Evolutionary conservation across 2,888 invertebrate species (phyloP), one percentile per base, ranked within the genome.

Genomic region (Eupithecia inturbata): DNA sequence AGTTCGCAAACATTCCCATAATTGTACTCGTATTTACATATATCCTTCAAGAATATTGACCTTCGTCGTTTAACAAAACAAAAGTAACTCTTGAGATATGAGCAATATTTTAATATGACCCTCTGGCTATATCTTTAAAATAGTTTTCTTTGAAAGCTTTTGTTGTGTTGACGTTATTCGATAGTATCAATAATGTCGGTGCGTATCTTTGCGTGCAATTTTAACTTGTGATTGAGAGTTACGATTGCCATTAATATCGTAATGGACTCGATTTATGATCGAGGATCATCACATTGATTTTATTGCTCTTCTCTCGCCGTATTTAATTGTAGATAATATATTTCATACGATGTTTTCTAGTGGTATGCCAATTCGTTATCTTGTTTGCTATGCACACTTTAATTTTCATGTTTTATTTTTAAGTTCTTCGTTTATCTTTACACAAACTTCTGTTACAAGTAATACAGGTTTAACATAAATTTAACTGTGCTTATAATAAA

Each of bases 201-300:
- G 85, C 83, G 83, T 85, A 84, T 84, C 83, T 78, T 80, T 84
- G 85, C 85, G 83, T 84, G 87, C 87, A 84, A 85, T 85, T 88
- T 84, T 85, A 83, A 85, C 83, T 84, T 85, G 87, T 89, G 91
- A 91, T 90, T 89, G 86, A 90, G 89, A 91, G 88, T 91, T 91
- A 91, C 88, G 90, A 90, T 89, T 90, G 88, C 89, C 90, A 91
- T 91, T 91, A 89, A 90, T 91, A 91, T 87, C 82, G 89, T 91
- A 91, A 91, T 91, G 91, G 87, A 88, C 77, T 86, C 87, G 85
- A 91, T 92, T 92, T 92, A 92, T 89, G 90, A 81, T 85, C 86
- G 81, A 83, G 85, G 86, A 90, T 89, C 89, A 88, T 88, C 86
- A 82, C 83, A 83, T 85, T 81, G 84, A 87, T 90, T 89, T 89